Evolutionary conservation across 2,888 invertebrate species (phyloP).

Genomic region (Callyntrura guangdongensis): DNA sequence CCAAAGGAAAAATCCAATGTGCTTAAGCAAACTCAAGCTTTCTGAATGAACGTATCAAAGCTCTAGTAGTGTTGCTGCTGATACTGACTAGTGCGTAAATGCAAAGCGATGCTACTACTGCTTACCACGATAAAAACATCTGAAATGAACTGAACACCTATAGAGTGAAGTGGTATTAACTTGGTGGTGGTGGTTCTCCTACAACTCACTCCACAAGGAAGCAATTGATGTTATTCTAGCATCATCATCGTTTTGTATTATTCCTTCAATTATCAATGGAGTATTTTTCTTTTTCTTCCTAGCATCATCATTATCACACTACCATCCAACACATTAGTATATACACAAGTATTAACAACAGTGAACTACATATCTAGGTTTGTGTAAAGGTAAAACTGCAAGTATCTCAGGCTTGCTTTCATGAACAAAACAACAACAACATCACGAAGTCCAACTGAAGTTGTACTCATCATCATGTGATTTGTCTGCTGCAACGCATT

Average conservation of each 20-base stretch:
- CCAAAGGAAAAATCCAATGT: conserved; percentile 20
- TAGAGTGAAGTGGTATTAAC: neutral
- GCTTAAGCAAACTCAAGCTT: conserved; percentile 35
- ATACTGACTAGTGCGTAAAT: neutral
- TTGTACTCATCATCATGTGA: conserved; percentile 32
- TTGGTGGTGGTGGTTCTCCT: neutral
- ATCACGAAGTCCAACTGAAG: neutral
- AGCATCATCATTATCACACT: conserved; percentile 26
- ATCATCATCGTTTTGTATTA: conserved; percentile 24
- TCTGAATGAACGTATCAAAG: conserved; percentile 50
- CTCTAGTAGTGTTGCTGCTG: neutral
- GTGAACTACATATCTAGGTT: neutral
- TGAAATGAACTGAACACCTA: neutral
- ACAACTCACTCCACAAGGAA: neutral
- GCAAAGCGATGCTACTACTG: neutral
- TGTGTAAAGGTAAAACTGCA: neutral
- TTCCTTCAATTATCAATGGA: conserved; percentile 4
- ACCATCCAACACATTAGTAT: conserved; percentile 4
- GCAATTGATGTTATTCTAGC: conserved; percentile 40
- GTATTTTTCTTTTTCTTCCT: conserved; percentile 13
- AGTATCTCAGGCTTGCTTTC: conserved; percentile 16
- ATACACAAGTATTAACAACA: neutral
- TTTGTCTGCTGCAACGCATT: conserved; percentile 33
- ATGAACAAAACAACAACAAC: neutral
- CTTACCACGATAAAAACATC: neutral